Base-by-base conservation (phyloP, 2,888 invertebrate species). In the Anoncus sp. region DNA sequence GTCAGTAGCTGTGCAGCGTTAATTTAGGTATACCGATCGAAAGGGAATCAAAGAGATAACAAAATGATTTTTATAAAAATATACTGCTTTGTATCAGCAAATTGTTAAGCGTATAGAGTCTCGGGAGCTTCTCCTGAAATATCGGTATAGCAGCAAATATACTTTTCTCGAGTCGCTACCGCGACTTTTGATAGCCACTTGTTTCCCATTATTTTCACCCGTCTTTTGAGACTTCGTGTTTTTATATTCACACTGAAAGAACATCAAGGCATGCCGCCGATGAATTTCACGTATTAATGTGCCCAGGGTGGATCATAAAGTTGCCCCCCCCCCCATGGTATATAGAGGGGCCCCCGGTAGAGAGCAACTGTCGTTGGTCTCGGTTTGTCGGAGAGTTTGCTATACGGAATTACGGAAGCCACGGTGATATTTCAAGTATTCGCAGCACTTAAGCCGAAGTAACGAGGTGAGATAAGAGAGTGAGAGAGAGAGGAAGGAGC, bases 381-480 rank as follows among this genome's bases (percentile, higher is more conserved):
- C 16, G 47, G 14, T 49, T 12, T 10, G 12, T 31, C 31, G 18
- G 31, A 43, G 22, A 1, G 47, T 27, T 1, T 14, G 20, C 77
- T 71, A 66, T 81, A 85, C 83, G 85, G 85, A 87, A 88, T 88
- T 88, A 87, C 89, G 89, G 88, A 89, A 89, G 88, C 87, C 86
- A 81, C 83, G 85, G 85, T 85, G 86, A 90, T 89, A 88, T 89
- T 88, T 90, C 88, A 88, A 87, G 87, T 85, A 87, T 89, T 88
- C 86, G 85, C 87, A 83, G 89, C 87, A 86, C 88, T 89, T 90
- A 89, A 88, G 85, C 82, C 85, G 82, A 86, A 88, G 88, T 90
- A 90, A 90, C 86, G 88, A 89, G 90, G 89, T 88, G 89, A 90
- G 90, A 90, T 90, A 90, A 90, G 90, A 79, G 53, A 60, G 69